Percentiles rank a stretch among this genome's conserved stretches.
phyloP scores from a whole-genome alignment of 1,140 invertebrate species.

The Drosophila sechellia region DNA sequence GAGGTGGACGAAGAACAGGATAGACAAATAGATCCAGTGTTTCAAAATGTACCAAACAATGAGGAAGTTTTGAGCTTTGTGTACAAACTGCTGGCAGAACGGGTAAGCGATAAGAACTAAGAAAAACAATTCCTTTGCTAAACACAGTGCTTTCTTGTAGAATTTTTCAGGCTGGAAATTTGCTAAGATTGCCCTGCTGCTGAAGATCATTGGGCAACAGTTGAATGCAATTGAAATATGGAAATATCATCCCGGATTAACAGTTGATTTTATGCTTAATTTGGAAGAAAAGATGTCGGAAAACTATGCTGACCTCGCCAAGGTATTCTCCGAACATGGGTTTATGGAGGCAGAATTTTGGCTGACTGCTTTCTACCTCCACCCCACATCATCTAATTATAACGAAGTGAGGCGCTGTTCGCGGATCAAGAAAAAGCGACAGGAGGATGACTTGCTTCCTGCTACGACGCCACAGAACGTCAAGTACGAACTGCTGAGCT shows the following conservation, averaged over 20 bases:
- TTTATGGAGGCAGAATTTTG: conserved; percentile 82
- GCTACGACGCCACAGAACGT: conserved; percentile 13
- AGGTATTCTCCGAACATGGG: conserved; percentile 64
- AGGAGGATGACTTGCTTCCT: conserved; percentile 22
- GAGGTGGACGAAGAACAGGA: conserved; percentile 63
- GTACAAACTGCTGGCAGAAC: conserved; percentile 62
- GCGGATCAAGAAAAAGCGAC: conserved; percentile 60
- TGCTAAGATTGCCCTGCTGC: conserved; percentile 71
- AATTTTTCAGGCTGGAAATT: conserved; percentile 77
- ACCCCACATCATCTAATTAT: conserved; percentile 61
- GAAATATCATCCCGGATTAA: conserved; percentile 79
- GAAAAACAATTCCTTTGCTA: neutral
- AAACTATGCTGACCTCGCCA: conserved; percentile 72
- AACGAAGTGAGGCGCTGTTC: conserved; percentile 71
- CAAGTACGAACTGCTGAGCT: conserved; percentile 76
- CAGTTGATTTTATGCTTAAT: conserved; percentile 74
- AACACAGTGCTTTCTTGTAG: conserved; percentile 25
- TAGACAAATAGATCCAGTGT: conserved; percentile 72
- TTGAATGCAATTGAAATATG: conserved; percentile 79
- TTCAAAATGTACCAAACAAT: conserved; percentile 79
- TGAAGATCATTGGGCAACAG: conserved; percentile 76
- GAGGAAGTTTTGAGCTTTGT: conserved; percentile 68
- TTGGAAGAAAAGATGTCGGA: conserved; percentile 66
- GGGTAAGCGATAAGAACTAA: conserved; percentile 31
- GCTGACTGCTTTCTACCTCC: conserved; percentile 77